Evolutionary conservation across 2,113 vertebrate genomes (phyloP).

Genomic region (Cavia porcellus): DNA sequence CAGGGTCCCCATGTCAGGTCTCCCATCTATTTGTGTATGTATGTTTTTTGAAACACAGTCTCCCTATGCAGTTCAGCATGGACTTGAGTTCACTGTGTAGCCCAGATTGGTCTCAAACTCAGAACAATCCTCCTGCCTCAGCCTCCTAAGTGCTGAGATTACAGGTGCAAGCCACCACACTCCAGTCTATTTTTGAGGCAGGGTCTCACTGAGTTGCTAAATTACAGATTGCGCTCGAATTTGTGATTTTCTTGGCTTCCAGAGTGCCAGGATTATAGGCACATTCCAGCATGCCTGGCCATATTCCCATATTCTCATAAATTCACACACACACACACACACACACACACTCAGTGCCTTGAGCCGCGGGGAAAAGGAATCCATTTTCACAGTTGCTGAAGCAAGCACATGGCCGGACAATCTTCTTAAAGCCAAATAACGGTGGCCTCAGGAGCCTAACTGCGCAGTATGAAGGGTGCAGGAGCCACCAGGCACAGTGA

Average conservation of each 20-base stretch:
- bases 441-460: neutral
- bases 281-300: neutral
- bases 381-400: neutral
- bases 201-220: neutral
- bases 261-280: neutral
- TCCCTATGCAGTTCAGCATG: no score
- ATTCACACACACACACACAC: neutral
- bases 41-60: neutral
- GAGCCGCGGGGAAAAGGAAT: neutral
- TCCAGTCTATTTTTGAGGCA: neutral
- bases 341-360: neutral
- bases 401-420: neutral
- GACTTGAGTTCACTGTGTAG: no score
- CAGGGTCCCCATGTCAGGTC: neutral
- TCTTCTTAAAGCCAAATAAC: neutral
- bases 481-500: neutral
- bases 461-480: neutral
- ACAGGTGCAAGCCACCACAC: neutral
- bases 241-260: neutral
- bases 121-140: neutral
- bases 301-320: neutral
- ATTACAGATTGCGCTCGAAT: neutral
- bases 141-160: neutral
- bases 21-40: neutral
- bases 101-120: neutral